Conservation (phyloP, 1,140 invertebrate genomes). For the Ptiloglossa arizonensis region DNA sequence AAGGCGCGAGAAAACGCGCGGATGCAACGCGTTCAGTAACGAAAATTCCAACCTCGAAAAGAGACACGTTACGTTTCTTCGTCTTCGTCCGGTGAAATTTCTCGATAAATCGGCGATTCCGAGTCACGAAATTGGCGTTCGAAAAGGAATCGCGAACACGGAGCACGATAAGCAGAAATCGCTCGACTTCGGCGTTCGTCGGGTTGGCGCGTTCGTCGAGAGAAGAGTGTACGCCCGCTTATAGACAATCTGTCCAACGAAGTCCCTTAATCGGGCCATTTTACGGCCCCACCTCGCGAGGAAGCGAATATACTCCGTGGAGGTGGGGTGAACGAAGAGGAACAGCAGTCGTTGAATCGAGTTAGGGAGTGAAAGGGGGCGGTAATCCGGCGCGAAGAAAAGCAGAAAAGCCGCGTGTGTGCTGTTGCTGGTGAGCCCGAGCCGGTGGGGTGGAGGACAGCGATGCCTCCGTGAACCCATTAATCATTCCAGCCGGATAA, state of each 20-base stretch:
- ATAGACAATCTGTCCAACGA: not conserved
- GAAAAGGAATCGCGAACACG: not conserved
- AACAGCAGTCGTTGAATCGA: slow-evolving; percentile 8
- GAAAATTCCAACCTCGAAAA: no score
- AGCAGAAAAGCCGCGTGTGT: slow-evolving; percentile 59
- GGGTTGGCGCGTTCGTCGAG: not conserved
- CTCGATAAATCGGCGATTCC: no score
- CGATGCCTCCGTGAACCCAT: slow-evolving; percentile 72
- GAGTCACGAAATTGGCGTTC: no score
- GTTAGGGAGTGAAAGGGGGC: slow-evolving; percentile 3
- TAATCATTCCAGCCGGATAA: slow-evolving; percentile 74
- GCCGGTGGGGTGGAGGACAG: slow-evolving; percentile 24
- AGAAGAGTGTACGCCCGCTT: not conserved
- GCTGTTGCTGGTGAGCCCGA: slow-evolving; percentile 23
- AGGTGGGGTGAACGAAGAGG: slow-evolving; percentile 8
- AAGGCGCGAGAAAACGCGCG: no score
- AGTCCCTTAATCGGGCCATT: slow-evolving; percentile 29
- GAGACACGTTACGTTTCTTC: no score
- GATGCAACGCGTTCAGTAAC: no score
- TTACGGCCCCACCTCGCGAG: slow-evolving; percentile 37
- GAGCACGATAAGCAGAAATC: not conserved
- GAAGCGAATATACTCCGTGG: not conserved
- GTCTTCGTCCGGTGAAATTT: no score
- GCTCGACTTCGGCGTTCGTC: not conserved
- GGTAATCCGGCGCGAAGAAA: slow-evolving; percentile 59